Base-by-base conservation (phyloP, 2,888 invertebrate genomes). In the Ectobius pallidus region DNA sequence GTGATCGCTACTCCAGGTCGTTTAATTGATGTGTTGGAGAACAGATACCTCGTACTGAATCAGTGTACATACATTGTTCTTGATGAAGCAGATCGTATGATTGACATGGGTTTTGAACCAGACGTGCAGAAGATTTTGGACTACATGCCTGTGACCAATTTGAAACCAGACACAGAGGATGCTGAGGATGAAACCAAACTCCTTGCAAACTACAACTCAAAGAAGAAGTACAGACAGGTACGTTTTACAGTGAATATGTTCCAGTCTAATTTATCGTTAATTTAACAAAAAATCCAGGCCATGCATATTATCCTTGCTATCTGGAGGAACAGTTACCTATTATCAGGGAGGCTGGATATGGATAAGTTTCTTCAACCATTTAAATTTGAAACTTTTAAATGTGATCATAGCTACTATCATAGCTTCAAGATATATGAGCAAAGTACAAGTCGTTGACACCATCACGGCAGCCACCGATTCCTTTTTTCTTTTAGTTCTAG, bases 1-100 rank as follows among this genome's bases (percentile, higher is more conserved):
- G 99, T 99, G 9, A 99, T 99, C 79, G 99, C 99, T 1, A 99
- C 99, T 0, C 99, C 99, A 3, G 99, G 99, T 87, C 95, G 99
- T 89, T 88, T 99, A 58, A 97, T 99, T 76, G 99, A 99, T 83
- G 99, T 99, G 0, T 84, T 99, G 75, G 99, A 99, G 85, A 99
- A 99, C 84, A 89, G 98, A 74, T 99, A 99, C 82, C 86, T 99
- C 77, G 98, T 99, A 9, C 85, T 99, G 18, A 95, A 93, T 83
- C 95, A 99, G 80, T 99, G 99, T 83, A 99, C 99, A 0, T 99
- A 99, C 82, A 97, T 99, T 74, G 98, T 96, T 3, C 86, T 95
- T 69, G 95, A 96, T 80, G 95, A 97, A 86, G 99, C 99, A 39
- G 99, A 99, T 86, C 91, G 98, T 81, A 99, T 99, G 99, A 97